phyloP scores from a whole-genome alignment of 2,113 vertebrate species.

The Rhinopomastus cyanomelas region DNA sequence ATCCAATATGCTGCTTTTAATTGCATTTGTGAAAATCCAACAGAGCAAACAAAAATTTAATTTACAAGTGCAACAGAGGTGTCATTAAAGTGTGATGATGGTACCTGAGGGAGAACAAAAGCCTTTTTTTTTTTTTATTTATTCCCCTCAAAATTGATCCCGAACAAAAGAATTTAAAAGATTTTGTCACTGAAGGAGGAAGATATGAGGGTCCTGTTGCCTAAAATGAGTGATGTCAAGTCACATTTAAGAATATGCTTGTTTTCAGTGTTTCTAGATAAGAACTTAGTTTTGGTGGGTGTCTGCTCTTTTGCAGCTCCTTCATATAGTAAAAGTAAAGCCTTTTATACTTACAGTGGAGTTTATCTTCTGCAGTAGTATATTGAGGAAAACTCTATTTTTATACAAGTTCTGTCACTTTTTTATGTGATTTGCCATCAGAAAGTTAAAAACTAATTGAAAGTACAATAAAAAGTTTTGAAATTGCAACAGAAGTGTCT shows the following conservation, averaged over 20 bases:
- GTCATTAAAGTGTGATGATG: neutral
- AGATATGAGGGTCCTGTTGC: neutral
- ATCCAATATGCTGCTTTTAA: neutral
- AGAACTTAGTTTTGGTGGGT: neutral
- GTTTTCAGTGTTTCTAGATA: neutral
- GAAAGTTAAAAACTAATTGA: neutral
- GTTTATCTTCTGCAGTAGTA: neutral
- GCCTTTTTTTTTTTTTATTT: neutral
- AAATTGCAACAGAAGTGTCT: neutral
- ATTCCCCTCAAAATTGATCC: neutral
- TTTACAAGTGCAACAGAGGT: neutral
- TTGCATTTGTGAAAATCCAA: neutral
- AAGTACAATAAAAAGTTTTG: neutral
- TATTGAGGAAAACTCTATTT: neutral
- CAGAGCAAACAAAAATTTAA: constrained; percentile 3
- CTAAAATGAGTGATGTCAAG: neutral
- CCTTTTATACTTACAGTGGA: neutral
- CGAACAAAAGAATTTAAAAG: neutral
- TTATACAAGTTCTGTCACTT: neutral
- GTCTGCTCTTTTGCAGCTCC: neutral
- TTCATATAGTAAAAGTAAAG: neutral
- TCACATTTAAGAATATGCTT: neutral
- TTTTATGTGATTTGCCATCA: neutral
- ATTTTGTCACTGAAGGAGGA: neutral
- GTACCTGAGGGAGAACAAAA: neutral